phyloP scores from a whole-genome alignment of 2,888 invertebrate genomes.

The Xestia ashworthii region DNA sequence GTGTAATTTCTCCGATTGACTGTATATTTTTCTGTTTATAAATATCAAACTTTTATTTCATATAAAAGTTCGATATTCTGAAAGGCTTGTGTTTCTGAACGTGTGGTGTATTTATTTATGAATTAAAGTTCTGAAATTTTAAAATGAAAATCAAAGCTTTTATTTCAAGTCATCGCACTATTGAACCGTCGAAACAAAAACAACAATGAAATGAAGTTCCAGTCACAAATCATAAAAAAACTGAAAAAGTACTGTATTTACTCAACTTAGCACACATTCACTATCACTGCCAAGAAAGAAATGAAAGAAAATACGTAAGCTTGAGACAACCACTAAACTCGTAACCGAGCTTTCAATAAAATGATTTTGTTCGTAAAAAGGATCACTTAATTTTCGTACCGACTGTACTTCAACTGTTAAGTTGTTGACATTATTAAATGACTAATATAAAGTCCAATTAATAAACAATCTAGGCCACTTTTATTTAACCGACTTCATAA shows the following conservation, averaged over 20 bases:
- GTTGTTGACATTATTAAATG: neutral
- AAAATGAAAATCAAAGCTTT: neutral
- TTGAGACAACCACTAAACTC: neutral
- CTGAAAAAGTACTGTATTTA: neutral
- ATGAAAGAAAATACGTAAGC: neutral
- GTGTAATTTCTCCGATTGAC: constrained; percentile 35
- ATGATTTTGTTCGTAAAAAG: neutral
- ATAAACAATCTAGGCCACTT: constrained; percentile 27
- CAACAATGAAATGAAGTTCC: too few relatives aligned
- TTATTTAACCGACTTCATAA: constrained; percentile 32
- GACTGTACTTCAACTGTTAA: neutral
- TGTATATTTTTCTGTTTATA: constrained; percentile 27
- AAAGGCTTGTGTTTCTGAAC: neutral
- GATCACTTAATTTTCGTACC: neutral
- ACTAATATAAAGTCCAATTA: constrained; percentile 7
- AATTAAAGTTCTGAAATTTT: neutral
- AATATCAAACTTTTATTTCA: constrained; percentile 10
- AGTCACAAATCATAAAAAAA: too few relatives aligned
- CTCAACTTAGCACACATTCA: neutral
- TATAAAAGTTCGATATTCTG: neutral
- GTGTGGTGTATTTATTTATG: neutral
- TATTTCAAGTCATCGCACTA: too few relatives aligned
- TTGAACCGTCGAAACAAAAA: too few relatives aligned
- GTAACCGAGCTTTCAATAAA: neutral
- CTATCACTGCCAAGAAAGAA: neutral